Percentiles rank a stretch among this genome's conserved stretches.
These are phyloP conservation scores for Rhineura floridana DNA, from an alignment of 2,113 vertebrate species.

Conservation along the genomic window DNA sequence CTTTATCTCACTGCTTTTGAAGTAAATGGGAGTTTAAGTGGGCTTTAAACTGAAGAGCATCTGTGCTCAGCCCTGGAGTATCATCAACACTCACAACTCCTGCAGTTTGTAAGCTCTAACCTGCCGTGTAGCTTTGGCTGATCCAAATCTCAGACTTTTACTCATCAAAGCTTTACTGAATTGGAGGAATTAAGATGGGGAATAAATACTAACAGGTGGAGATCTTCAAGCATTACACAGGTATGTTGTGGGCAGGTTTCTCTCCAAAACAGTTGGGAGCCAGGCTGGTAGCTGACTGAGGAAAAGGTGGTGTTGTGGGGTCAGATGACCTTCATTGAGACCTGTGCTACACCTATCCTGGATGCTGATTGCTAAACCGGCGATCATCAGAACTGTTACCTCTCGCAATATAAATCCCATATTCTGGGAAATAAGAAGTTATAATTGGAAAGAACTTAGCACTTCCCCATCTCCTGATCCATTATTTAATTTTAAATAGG, in stretches of 20 bases:
- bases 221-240: neutral
- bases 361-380: neutral
- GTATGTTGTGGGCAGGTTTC: constrained; percentile 59
- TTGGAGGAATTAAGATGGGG: constrained; percentile 13
- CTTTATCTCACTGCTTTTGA: constrained; percentile 24
- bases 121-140: constrained; percentile 6
- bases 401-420: neutral
- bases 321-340: neutral
- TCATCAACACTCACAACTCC: neutral
- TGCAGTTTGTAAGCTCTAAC: neutral
- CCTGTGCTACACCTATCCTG: neutral
- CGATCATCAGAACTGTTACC: neutral
- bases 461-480: neutral
- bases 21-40: neutral
- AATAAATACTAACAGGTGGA: constrained; percentile 13
- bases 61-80: neutral
- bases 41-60: neutral
- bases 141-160: neutral
- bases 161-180: neutral
- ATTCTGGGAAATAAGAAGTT: neutral
- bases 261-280: constrained; percentile 19
- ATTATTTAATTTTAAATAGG: neutral
- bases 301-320: neutral
- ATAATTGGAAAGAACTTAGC: neutral
- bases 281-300: neutral